Conservation (phyloP, 2,113 vertebrate species). For the Cairina moschata region DNA sequence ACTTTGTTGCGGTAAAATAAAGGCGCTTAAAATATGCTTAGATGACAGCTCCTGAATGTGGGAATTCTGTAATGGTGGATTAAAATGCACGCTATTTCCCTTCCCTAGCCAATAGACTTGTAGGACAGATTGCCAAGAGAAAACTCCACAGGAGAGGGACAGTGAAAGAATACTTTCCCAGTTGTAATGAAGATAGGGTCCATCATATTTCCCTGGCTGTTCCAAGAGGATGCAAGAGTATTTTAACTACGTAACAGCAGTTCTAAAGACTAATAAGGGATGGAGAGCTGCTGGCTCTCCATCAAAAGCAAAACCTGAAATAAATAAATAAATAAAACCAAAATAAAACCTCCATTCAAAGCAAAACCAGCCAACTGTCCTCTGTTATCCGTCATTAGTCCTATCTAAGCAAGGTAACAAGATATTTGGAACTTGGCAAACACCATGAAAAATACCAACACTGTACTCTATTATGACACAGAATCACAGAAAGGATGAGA, state of each 20-base stretch:
- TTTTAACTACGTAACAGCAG: background rate
- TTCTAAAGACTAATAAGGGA: background rate
- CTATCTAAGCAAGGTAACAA: background rate
- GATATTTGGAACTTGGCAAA: background rate
- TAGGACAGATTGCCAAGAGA: background rate
- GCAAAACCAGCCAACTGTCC: background rate
- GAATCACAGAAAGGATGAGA: background rate
- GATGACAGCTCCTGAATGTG: too few relatives aligned
- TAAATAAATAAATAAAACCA: too few relatives aligned
- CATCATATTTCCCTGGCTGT: background rate
- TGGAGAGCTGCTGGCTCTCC: too few relatives aligned
- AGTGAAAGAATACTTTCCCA: background rate
- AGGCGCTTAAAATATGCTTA: background rate
- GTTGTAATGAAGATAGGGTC: background rate
- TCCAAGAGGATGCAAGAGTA: background rate
- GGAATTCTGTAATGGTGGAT: too few relatives aligned
- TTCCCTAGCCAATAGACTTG: background rate
- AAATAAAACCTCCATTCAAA: background rate
- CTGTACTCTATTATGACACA: rapidly evolving
- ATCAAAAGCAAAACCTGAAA: too few relatives aligned
- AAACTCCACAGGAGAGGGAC: rapidly evolving
- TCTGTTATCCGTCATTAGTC: background rate
- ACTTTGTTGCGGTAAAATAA: background rate
- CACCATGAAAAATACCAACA: background rate
- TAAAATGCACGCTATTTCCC: background rate